Evolutionary conservation across 2,113 vertebrate species (phyloP).

Genomic region (Rhinogobius similis): DNA sequence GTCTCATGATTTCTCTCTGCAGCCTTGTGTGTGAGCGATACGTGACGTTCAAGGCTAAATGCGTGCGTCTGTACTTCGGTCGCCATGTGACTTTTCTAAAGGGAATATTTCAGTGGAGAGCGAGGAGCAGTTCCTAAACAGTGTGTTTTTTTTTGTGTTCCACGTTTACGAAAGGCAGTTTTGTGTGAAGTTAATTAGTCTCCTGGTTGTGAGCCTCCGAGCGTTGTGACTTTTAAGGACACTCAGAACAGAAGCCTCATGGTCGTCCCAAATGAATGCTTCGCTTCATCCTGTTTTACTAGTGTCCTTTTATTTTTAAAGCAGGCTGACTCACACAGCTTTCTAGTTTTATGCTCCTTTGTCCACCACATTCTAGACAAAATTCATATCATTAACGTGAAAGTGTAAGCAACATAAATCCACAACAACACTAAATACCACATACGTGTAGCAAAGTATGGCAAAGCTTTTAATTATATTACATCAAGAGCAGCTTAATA

Average conservation of each 20-base stretch:
- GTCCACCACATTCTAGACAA: neutral
- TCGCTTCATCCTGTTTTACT: neutral
- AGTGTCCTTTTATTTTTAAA: neutral
- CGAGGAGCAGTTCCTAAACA: neutral
- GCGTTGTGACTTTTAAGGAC: slow-evolving; percentile 8
- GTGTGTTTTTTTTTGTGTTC: neutral
- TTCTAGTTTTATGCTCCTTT: neutral
- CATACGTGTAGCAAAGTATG: no score
- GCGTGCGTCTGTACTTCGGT: slow-evolving; percentile 19
- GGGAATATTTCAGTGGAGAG: slow-evolving; percentile 37
- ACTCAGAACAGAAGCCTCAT: neutral
- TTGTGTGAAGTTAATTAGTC: slow-evolving; percentile 3
- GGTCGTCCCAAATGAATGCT: neutral
- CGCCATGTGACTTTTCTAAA: slow-evolving; percentile 48
- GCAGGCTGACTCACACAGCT: neutral
- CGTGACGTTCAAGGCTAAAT: slow-evolving; percentile 43
- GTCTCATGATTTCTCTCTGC: slow-evolving; percentile 35
- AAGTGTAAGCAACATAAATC: no score
- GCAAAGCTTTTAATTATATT: no score
- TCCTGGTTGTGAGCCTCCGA: slow-evolving; percentile 14
- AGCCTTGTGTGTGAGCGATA: slow-evolving; percentile 19
- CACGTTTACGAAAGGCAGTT: neutral
- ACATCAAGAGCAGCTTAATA: no score
- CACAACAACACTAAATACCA: no score
- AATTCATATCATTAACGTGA: neutral